Percentiles rank a stretch among this genome's conserved stretches.
Evolutionary conservation across 2,113 vertebrate genomes (phyloP).

Genomic region (Microcebus lehilahytsara): DNA sequence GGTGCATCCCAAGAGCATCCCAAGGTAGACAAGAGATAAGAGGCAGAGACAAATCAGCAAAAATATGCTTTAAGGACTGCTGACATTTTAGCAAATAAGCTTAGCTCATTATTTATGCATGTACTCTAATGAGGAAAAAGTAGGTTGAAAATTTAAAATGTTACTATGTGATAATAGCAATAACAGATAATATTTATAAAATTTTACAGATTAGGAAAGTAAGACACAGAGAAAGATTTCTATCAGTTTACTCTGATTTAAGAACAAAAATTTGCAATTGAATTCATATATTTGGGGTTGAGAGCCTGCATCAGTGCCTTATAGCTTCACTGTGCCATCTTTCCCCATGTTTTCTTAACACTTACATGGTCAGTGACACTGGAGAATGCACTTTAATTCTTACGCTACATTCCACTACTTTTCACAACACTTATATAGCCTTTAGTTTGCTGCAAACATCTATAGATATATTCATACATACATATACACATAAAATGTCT

Average conservation of each 20-base stretch:
- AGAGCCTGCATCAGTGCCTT: not conserved
- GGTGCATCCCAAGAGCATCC: not conserved
- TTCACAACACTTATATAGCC: not conserved
- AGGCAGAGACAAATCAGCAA: not conserved
- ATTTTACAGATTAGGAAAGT: not conserved
- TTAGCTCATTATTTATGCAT: not conserved
- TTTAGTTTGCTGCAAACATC: not conserved
- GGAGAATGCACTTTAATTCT: not conserved
- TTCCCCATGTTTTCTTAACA: not conserved
- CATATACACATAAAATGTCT: not conserved
- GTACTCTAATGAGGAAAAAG: not conserved
- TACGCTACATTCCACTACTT: not conserved
- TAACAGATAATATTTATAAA: not conserved
- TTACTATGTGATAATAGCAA: not conserved
- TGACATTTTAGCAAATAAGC: not conserved
- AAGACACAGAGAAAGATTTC: not conserved
- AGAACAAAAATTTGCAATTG: not conserved
- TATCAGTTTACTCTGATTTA: not conserved
- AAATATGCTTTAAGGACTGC: not conserved
- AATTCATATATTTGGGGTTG: not conserved
- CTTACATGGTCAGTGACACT: not conserved
- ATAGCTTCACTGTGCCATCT: not conserved
- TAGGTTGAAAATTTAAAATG: not conserved
- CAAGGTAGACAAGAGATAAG: not conserved
- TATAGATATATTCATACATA: fast-evolving